A percentile compares a stretch with the other conserved stretches of the same genome.
phyloP scores from a whole-genome alignment of 2,113 vertebrate genomes.

The Ptilorrhoa leucosticta region DNA sequence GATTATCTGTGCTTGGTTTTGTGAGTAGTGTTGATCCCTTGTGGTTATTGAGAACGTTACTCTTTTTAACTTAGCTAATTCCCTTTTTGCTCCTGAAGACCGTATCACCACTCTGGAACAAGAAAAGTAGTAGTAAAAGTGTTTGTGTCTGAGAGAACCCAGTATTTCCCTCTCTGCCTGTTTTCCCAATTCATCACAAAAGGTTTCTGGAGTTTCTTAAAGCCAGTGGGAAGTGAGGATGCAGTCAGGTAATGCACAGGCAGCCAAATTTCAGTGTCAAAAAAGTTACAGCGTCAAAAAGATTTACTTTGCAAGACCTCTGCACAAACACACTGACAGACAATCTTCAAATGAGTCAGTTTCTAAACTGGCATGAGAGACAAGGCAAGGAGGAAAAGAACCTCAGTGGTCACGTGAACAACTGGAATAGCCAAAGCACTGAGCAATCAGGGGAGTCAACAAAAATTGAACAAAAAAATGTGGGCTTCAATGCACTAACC shows the following conservation, averaged over 20 bases:
- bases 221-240: neutral
- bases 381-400: neutral
- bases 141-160: neutral
- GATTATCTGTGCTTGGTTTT: neutral
- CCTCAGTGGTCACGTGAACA: neutral
- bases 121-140: neutral
- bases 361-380: neutral
- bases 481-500: neutral
- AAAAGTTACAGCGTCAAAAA: neutral
- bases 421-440: neutral
- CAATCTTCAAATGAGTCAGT: neutral
- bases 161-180: neutral
- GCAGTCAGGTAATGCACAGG: accelerated
- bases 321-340: neutral
- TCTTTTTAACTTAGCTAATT: neutral
- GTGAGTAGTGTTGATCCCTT: neutral
- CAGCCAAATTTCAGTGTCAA: neutral
- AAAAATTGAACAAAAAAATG: neutral
- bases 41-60: neutral
- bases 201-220: neutral
- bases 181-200: neutral
- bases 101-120: neutral
- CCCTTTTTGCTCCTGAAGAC: neutral
- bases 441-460: neutral
- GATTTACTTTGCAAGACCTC: neutral